A percentile compares a stretch with the other conserved stretches of the same genome.
These are phyloP conservation scores for Rhinella marina DNA, from an alignment of 2,797 vertebrate species.

Conservation along the genomic window DNA sequence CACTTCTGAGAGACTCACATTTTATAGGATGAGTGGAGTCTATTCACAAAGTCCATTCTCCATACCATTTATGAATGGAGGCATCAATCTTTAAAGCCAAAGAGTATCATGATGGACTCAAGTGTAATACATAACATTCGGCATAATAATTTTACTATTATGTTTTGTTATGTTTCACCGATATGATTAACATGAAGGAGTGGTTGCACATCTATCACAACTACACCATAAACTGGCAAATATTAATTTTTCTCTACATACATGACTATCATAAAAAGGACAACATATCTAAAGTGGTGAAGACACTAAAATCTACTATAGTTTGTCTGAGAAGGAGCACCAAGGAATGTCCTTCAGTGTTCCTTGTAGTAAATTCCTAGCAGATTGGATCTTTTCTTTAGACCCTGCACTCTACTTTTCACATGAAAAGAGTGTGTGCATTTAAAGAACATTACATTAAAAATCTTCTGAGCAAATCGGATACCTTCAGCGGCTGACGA, in stretches of 20 bases:
- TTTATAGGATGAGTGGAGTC: too few relatives aligned
- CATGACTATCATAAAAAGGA: background rate
- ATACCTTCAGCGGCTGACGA: slow-evolving; percentile 19
- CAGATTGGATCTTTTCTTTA: background rate
- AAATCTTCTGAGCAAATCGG: background rate
- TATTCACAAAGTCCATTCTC: background rate
- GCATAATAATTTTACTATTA: background rate
- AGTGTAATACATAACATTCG: background rate
- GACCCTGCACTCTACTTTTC: background rate
- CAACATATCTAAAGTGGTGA: background rate
- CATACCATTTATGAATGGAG: background rate
- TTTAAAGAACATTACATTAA: slow-evolving; percentile 4
- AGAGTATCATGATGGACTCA: background rate
- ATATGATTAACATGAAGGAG: background rate
- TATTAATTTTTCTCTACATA: background rate
- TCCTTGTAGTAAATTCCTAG: background rate
- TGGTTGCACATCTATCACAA: background rate
- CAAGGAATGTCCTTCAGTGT: background rate
- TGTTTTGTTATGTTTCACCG: too few relatives aligned
- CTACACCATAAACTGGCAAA: background rate
- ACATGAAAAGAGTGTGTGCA: background rate
- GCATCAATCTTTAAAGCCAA: background rate
- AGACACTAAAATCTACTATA: background rate
- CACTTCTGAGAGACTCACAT: background rate
- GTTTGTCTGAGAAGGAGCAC: background rate